Percentiles rank a stretch among this genome's conserved stretches.
Conservation (phyloP, 2,113 vertebrate species). For the Gyps fulvus region DNA sequence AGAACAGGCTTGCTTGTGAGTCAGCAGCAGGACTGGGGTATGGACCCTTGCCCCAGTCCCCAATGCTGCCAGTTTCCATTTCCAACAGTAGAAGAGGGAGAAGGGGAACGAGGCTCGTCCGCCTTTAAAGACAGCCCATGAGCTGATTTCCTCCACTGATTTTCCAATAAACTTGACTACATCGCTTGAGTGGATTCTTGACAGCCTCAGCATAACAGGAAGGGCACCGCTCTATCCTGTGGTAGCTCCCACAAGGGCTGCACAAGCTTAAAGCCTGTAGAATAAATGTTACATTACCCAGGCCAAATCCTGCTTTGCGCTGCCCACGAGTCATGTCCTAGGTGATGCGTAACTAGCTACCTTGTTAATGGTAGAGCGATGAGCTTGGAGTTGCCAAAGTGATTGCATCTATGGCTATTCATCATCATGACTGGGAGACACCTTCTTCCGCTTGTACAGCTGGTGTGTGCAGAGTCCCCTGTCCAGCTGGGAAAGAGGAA, state of each 20-base stretch:
- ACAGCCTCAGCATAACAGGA: conserved; percentile 29
- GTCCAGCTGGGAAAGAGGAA: not conserved
- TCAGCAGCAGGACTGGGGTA: not conserved
- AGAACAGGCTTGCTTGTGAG: not conserved
- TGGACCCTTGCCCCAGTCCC: not conserved
- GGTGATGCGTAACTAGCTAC: not conserved
- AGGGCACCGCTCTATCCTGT: not conserved
- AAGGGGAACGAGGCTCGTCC: not conserved
- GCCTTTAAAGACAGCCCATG: not conserved
- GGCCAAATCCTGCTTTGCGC: not conserved
- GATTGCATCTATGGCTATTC: not conserved
- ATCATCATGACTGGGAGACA: not conserved
- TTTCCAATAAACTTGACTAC: conserved; percentile 46
- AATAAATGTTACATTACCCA: not conserved
- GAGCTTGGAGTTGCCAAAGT: not conserved
- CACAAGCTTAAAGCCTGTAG: not conserved
- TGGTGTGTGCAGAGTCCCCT: accelerated
- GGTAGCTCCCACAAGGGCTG: not conserved
- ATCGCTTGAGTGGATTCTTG: conserved; percentile 17
- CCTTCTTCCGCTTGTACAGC: not conserved
- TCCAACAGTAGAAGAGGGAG: not conserved
- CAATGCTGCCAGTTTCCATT: not conserved
- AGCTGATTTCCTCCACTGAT: conserved; percentile 35
- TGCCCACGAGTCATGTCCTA: not conserved
- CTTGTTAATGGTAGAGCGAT: not conserved